A percentile compares a stretch with the other conserved stretches of the same genome.
Evolutionary conservation across 2,113 vertebrate genomes (phyloP).

Genomic region (Pleuronectes platessa): DNA sequence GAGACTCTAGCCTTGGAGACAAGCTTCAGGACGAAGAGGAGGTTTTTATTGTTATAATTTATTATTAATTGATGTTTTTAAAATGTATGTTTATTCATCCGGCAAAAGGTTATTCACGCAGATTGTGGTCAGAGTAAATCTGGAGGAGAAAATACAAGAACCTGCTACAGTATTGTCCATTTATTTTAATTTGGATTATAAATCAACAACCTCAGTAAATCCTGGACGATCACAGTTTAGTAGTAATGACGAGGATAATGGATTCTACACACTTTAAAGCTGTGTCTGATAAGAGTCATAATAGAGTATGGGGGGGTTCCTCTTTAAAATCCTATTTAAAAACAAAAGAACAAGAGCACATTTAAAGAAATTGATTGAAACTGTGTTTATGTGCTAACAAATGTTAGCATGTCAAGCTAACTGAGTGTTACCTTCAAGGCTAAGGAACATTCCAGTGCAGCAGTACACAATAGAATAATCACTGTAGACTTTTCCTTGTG

Average conservation of each 20-base stretch:
- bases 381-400: neutral
- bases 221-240: neutral
- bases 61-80: too few relatives aligned
- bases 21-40: constrained; percentile 8
- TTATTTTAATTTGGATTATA: neutral
- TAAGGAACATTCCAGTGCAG: neutral
- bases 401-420: neutral
- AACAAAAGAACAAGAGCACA: neutral
- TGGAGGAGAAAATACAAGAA: neutral
- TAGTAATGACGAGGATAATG: too few relatives aligned
- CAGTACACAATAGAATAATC: too few relatives aligned
- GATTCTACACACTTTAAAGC: neutral
- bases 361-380: neutral
- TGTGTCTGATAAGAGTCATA: neutral
- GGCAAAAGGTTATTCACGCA: neutral
- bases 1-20: constrained; percentile 16
- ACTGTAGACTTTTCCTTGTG: too few relatives aligned
- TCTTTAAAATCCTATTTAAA: neutral
- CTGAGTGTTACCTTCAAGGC: neutral
- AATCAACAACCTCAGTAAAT: neutral
- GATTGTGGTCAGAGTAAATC: neutral
- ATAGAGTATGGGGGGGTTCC: neutral
- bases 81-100: neutral
- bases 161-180: neutral
- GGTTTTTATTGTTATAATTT: too few relatives aligned